Base-by-base conservation (phyloP, 2,113 vertebrate genomes). In the Chloroceryle aenea region DNA sequence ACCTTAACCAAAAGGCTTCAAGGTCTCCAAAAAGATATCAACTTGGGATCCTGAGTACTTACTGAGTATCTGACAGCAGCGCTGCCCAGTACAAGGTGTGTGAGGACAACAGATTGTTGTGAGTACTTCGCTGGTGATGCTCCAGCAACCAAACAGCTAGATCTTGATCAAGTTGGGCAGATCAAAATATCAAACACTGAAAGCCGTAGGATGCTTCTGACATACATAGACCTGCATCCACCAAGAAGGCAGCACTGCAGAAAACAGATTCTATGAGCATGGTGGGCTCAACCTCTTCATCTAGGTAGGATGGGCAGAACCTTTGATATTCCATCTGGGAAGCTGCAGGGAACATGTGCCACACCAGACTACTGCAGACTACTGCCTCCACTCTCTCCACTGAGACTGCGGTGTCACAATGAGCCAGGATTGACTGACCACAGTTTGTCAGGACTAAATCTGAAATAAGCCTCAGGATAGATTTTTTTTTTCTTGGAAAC, bases 251-350 rank as follows among this genome's bases (percentile, higher is more conserved):
- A 52, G 50, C 29, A 7, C 30, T 30, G 15, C 16, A 16, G 26
- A 62, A 64, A 43, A 22, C 3, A 82, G 29, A 13, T 50, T 67
- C 87, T 81, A 45, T 5, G 32, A 52, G 48, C 0, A 0, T 40
- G n/a, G 9, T 29, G 10, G 10, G 36, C 16, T 85, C 71, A 62
- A 52, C 3, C 17, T 10, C 32, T 71, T 61, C 4, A 2, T 16
- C 21, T 32, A 53, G 26, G 30, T 48, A 66, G 74, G 40, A 38
- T 5, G 3, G 71, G 4, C 1, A 75, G 34, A 83, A 5, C 5
- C 34, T 89, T 59, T 25, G 75, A 13, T 68, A 18, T 25, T 80
- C 52, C 58, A 53, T n/a, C 58, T 92, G 52, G 40, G 36, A 79
- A 85, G 43, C 36, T 71, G 50, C 66, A 83, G 80, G 52, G 30